Conservation (phyloP, 2,888 invertebrate genomes). For the Euplagia quadripunctaria region DNA sequence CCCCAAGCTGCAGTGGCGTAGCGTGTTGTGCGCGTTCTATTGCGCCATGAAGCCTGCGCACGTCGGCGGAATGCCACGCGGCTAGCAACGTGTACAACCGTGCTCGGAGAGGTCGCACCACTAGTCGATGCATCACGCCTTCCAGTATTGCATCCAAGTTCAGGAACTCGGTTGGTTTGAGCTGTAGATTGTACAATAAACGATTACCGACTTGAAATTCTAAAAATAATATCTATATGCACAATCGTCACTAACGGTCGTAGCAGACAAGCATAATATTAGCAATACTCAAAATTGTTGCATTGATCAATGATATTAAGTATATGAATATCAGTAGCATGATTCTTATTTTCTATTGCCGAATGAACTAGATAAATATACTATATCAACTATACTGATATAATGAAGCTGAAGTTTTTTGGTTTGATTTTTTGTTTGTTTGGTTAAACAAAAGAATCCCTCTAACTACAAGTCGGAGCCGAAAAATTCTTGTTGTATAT, state of each 20-base stretch:
- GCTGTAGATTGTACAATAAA: slow-evolving; percentile 69
- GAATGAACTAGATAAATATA: not conserved
- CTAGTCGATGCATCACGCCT: slow-evolving; percentile 96
- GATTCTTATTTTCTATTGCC: not conserved
- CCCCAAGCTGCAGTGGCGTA: slow-evolving; percentile 90
- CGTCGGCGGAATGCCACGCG: slow-evolving; percentile 94
- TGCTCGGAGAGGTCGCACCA: slow-evolving; percentile 94
- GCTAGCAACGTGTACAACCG: slow-evolving; percentile 95
- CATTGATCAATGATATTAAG: not conserved
- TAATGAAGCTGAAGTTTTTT: no score
- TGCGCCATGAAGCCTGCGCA: slow-evolving; percentile 91
- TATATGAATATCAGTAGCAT: not conserved
- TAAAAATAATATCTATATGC: not conserved
- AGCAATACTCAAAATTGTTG: not conserved
- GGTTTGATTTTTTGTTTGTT: no score
- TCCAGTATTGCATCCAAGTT: slow-evolving; percentile 98
- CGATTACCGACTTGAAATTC: not conserved
- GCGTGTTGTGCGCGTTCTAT: slow-evolving; percentile 90
- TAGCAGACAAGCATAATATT: no score
- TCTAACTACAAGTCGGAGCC: no score
- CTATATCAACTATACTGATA: no score
- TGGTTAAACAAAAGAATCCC: no score
- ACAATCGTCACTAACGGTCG: no score
- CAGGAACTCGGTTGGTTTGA: slow-evolving; percentile 96
- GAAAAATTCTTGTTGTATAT: no score